Percentiles rank a stretch among this genome's conserved stretches.
Conservation (phyloP, 1,140 invertebrate species). For the Cotesia vestalis region DNA sequence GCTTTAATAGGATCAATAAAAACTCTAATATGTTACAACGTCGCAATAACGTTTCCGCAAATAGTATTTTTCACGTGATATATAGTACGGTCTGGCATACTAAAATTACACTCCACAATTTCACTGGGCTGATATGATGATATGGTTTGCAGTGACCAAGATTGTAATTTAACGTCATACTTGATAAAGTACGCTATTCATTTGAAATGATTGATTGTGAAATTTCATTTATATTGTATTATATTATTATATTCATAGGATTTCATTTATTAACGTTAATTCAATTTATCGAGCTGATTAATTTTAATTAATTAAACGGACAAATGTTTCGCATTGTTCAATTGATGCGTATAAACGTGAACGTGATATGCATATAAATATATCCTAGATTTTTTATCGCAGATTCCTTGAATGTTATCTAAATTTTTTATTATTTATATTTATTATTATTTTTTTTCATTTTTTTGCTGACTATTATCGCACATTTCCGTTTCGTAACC, state of each 20-base stretch:
- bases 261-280: too few species aligned
- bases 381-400: too few species aligned
- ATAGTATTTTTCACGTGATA: conserved; percentile 16
- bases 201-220: too few species aligned
- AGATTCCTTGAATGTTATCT: too few species aligned
- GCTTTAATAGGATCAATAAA: conserved; percentile 1
- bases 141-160: conserved; percentile 2
- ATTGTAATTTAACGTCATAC: not conserved
- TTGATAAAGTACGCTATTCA: too few species aligned
- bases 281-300: too few species aligned
- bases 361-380: too few species aligned
- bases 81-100: not conserved
- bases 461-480: conserved; percentile 28
- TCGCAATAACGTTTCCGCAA: conserved; percentile 27
- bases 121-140: conserved; percentile 3
- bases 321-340: too few species aligned
- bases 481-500: conserved; percentile 31
- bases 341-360: too few species aligned
- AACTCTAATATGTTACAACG: not conserved
- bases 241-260: too few species aligned
- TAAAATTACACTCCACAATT: conserved; percentile 27
- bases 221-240: too few species aligned
- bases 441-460: not conserved
- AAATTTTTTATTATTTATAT: not conserved
- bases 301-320: too few species aligned